These are phyloP conservation scores for Ia io DNA, from an alignment of 2,113 vertebrate species.

Conservation along the genomic window DNA sequence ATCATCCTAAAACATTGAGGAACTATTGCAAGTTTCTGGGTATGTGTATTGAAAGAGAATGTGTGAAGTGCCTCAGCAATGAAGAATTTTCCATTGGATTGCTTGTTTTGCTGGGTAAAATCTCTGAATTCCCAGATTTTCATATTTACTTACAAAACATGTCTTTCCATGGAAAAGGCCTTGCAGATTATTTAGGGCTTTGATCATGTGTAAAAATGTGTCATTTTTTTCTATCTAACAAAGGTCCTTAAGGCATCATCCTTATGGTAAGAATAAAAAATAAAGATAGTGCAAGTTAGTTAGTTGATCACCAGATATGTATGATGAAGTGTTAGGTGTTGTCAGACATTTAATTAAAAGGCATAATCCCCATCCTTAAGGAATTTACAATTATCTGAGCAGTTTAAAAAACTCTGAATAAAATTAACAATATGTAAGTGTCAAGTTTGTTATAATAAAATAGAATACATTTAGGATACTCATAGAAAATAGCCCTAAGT, in stretches of 20 bases:
- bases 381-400: not conserved
- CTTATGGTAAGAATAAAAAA: slow-evolving; percentile 1
- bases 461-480: not conserved
- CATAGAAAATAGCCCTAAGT: not conserved
- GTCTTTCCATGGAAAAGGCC: not conserved
- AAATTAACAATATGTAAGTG: not conserved
- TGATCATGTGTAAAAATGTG: not conserved
- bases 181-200: not conserved
- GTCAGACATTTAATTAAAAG: not conserved
- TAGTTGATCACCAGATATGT: not conserved
- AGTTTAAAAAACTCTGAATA: not conserved
- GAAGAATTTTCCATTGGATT: not conserved
- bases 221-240: not conserved
- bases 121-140: not conserved
- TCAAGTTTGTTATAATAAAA: not conserved
- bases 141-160: not conserved
- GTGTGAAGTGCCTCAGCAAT: not conserved
- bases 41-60: not conserved
- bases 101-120: not conserved
- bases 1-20: not conserved
- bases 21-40: not conserved
- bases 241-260: not conserved
- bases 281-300: not conserved
- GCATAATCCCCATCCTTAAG: not conserved
- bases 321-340: not conserved